Evolutionary conservation across 1,140 invertebrate species (phyloP).

Genomic region (Hyposmocoma kahamanoa): DNA sequence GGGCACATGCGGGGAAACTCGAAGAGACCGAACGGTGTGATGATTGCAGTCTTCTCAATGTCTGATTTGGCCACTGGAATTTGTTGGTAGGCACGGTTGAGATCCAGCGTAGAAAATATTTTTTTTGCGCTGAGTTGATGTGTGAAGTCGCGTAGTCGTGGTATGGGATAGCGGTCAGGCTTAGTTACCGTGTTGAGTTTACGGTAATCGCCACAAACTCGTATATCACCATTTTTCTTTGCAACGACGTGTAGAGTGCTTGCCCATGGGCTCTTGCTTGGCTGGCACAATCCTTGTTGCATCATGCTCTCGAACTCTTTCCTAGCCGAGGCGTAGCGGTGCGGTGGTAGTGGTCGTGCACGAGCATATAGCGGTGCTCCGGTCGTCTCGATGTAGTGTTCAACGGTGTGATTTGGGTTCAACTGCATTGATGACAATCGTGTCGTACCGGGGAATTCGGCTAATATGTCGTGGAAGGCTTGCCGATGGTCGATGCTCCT

Average conservation of each 20-base stretch:
- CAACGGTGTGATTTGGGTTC: neutral
- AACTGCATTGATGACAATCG: slow-evolving; percentile 4
- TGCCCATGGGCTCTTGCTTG: slow-evolving; percentile 30
- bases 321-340: neutral
- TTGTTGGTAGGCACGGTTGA: slow-evolving; percentile 43
- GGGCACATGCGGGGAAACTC: slow-evolving; percentile 3
- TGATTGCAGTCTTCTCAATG: slow-evolving; percentile 45
- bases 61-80: slow-evolving; percentile 38
- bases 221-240: slow-evolving; percentile 42
- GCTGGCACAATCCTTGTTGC: slow-evolving; percentile 5
- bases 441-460: slow-evolving; percentile 23
- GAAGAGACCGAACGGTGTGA: slow-evolving; percentile 6
- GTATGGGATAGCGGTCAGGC: slow-evolving; percentile 41
- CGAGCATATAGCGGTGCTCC: slow-evolving; percentile 39
- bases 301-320: slow-evolving; percentile 9
- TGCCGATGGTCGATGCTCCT: slow-evolving; percentile 2
- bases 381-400: slow-evolving; percentile 20
- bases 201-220: slow-evolving; percentile 57
- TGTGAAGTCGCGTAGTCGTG: slow-evolving; percentile 24
- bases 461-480: slow-evolving; percentile 12
- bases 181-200: slow-evolving; percentile 45
- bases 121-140: neutral
- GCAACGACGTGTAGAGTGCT: slow-evolving; percentile 41
- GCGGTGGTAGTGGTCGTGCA: slow-evolving; percentile 29
- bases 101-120: slow-evolving; percentile 2